Conservation (phyloP, 2,113 vertebrate genomes). For the Psilopsiagon aymara region DNA sequence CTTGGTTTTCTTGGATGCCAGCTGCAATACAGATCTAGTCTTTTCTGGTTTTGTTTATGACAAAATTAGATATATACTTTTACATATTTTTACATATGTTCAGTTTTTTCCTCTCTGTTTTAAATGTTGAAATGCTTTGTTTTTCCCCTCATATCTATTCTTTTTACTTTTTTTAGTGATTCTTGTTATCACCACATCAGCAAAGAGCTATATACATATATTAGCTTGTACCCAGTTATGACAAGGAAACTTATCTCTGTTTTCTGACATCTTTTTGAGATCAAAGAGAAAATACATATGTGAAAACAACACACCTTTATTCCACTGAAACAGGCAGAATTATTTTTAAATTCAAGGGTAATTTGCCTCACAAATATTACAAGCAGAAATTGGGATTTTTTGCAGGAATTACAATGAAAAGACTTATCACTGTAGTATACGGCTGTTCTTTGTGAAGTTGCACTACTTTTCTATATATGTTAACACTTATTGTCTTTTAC, state of each 20-base stretch:
- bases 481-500: neutral
- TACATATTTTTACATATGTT: conserved; percentile 66
- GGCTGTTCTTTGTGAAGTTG: neutral
- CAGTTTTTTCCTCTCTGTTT: neutral
- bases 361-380: conserved; percentile 13
- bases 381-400: neutral
- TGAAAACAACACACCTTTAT: neutral
- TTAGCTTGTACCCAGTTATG: neutral
- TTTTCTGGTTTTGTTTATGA: neutral
- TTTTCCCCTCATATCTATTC: neutral
- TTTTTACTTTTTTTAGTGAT: neutral
- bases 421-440: neutral
- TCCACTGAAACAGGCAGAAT: neutral
- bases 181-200: conserved; percentile 19
- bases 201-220: neutral
- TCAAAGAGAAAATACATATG: conserved; percentile 1
- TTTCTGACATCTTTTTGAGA: neutral
- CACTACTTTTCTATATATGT: neutral
- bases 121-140: conserved; percentile 20
- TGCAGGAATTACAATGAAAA: neutral
- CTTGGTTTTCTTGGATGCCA: neutral
- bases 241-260: neutral
- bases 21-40: neutral
- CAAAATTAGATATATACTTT: conserved; percentile 34
- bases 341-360: conserved; percentile 1